Evolutionary conservation across 2,113 vertebrate species (phyloP).

Genomic region (Sebastes schlegelii): DNA sequence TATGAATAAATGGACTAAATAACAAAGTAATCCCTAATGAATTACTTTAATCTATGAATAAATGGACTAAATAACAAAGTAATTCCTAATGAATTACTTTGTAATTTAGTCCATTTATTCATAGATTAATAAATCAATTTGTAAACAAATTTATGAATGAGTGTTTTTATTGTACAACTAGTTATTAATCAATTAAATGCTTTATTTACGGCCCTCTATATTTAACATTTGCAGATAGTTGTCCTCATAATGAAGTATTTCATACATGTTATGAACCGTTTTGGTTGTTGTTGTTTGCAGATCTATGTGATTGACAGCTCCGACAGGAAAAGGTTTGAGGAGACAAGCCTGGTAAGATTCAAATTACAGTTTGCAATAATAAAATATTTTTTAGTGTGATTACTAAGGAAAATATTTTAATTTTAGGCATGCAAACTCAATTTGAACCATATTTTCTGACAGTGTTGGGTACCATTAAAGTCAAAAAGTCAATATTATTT

Average conservation of each 20-base stretch:
- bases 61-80: no score
- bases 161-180: no score
- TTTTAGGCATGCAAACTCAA: not conserved
- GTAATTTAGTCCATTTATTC: no score
- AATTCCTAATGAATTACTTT: no score
- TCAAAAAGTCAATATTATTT: not conserved
- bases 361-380: not conserved
- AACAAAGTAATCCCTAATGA: no score
- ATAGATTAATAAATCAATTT: no score
- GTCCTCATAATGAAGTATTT: not conserved
- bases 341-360: slow-evolving; percentile 76
- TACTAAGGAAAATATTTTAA: not conserved
- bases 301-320: slow-evolving; percentile 86
- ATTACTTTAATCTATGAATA: no score
- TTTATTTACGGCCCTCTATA: no score
- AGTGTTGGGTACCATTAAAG: not conserved
- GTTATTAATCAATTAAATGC: no score
- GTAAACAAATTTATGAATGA: no score
- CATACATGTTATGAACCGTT: not conserved
- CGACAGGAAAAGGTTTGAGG: slow-evolving; percentile 82
- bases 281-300: slow-evolving; percentile 62
- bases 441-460: not conserved
- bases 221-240: not conserved
- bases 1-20: no score
- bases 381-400: not conserved